Evolutionary conservation across 2,113 vertebrate genomes (phyloP).

Genomic region (Corythoichthys intestinalis): DNA sequence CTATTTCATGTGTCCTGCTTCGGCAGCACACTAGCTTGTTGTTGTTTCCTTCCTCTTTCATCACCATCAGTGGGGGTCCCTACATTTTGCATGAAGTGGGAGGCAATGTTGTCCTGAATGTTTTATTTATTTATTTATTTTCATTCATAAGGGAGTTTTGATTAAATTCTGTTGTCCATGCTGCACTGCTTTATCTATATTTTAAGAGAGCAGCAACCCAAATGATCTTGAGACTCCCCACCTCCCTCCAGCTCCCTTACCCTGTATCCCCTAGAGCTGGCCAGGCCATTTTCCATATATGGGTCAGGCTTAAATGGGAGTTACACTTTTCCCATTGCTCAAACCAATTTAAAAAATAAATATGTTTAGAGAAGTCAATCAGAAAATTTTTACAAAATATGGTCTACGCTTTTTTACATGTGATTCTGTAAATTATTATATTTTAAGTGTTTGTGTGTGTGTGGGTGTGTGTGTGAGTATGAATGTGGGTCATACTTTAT

Average conservation of each 20-base stretch:
- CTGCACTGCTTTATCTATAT: slow-evolving; percentile 53
- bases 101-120: not conserved
- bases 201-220: slow-evolving; percentile 42
- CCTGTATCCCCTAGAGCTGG: slow-evolving; percentile 4
- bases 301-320: slow-evolving; percentile 37
- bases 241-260: not conserved
- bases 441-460: not conserved
- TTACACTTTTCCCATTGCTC: slow-evolving; percentile 14
- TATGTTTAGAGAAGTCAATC: slow-evolving; percentile 7
- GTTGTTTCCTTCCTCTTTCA: slow-evolving; percentile 11
- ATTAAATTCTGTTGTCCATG: slow-evolving; percentile 38
- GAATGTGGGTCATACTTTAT: slow-evolving; percentile 43
- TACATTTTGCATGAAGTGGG: not conserved
- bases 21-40: not conserved
- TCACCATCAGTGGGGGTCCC: slow-evolving; percentile 4
- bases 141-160: slow-evolving; percentile 38
- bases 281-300: slow-evolving; percentile 29
- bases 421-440: slow-evolving; percentile 14
- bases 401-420: not conserved
- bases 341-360: not conserved
- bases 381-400: slow-evolving; percentile 8
- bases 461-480: not conserved
- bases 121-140: not conserved
- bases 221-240: slow-evolving; percentile 15
- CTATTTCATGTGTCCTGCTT: not conserved